A percentile compares a stretch with the other conserved stretches of the same genome.
phyloP scores from a whole-genome alignment of 1,140 invertebrate genomes.

The Chironomus striatipennis region DNA sequence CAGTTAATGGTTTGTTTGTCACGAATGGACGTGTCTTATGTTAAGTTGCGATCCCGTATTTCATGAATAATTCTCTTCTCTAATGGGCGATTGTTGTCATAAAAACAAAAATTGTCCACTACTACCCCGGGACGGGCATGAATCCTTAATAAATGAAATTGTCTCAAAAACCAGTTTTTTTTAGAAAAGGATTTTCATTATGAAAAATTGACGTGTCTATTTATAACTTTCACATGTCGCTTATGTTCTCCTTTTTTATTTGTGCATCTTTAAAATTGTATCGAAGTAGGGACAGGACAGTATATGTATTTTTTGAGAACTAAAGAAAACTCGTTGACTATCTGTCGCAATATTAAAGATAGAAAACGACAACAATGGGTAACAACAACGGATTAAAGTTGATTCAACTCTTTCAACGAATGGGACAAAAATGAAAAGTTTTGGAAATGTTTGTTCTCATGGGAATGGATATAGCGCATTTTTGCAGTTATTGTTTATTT shows the following conservation, averaged over 20 bases:
- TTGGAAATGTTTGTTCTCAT: too few relatives aligned
- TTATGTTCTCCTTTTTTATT: background rate
- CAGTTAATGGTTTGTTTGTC: slow-evolving; percentile 21
- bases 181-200: background rate
- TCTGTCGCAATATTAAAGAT: background rate
- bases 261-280: too few relatives aligned
- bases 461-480: too few relatives aligned
- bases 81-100: background rate
- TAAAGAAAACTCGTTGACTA: background rate
- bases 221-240: slow-evolving; percentile 4
- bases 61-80: background rate
- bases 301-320: background rate
- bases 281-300: too few relatives aligned
- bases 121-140: background rate
- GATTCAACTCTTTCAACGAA: background rate
- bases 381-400: slow-evolving; percentile 23
- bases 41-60: background rate
- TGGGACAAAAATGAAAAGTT: too few relatives aligned
- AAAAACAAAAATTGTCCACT: background rate
- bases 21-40: background rate
- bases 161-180: too few relatives aligned
- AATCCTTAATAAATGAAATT: too few relatives aligned
- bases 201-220: slow-evolving; percentile 23
- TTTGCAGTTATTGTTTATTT: too few relatives aligned
- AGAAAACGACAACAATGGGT: background rate